Evolutionary conservation across 1,140 invertebrate species (phyloP), one percentile per base, ranked within the genome.

Genomic region (Dreissena polymorpha): DNA sequence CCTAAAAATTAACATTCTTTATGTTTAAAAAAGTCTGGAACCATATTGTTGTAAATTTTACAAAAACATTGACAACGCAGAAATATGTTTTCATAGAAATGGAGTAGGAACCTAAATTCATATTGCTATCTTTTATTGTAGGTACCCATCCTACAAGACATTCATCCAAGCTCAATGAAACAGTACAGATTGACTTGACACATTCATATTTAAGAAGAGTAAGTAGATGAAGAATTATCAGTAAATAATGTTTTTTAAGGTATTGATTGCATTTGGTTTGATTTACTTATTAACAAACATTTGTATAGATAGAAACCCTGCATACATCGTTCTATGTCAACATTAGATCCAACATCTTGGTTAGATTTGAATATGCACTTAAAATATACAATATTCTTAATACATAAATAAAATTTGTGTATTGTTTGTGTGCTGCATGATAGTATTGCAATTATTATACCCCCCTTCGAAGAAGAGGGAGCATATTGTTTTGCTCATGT

Each of bases 161-260:
- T 63, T 18, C 63, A 6, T 65, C 57, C 7, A 67, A 64, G 13
- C 21, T 8, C 8, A 80, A 65, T 70, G n/a, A 21, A 29, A 65
- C 67, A 12, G 16, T 65, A 50, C 16, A 75, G 50, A 67, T 69
- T 10, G 69, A 72, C 10, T 49, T 53, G 77, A 64, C 55, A 68
- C 77, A 83, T 51, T 18, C n/a, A 60, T 29, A 72, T 16, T 49
- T 72, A n/a, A 63, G 57, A 12, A 53, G 50, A 29, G 25, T 83
- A 65, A 29, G n/a, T 69, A 10, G 10, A 39, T 68, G 7, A 8
- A 16, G 21, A 25, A 25, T 16, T 68, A 68, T 21, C 21, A 23
- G 14, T 16, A 25, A 21, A 21, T 21, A 14, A 6, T 6, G 25
- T 6, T 21, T 68, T 10, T 68, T 21, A 21, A 16, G 65, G 10